Evolutionary conservation across 2,113 vertebrate genomes (phyloP), one percentile per base, ranked within the genome.

Genomic region (Furnarius figulus): DNA sequence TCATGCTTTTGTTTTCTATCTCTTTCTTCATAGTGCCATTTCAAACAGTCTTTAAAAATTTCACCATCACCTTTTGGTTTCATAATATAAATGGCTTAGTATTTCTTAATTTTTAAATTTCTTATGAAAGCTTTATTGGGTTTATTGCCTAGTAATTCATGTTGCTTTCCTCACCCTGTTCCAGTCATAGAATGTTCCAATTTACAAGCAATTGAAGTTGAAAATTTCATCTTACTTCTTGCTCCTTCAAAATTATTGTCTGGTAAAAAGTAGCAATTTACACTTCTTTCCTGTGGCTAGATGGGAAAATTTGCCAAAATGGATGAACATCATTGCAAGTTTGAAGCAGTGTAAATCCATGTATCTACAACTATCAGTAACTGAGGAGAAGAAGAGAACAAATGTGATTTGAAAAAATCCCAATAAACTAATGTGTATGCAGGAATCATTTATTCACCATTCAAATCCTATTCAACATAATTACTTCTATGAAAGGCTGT

Each of bases 271-370:
- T 67, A 75, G 50, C 4, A 68, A 14, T 22, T 53, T 80, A 5
- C 16, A 15, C 8, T 56, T 84, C 13, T 78, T 59, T 76, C 22
- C n/a, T 44, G 14, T 31, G 35, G 10, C 25, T 73, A 46, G 4
- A 59, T 46, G 24, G 16, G 20, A 10, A 85, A 4, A 75, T 79
- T 63, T 86, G 27, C 25, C 19, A 62, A 58, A 90, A 59, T 14
- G 5, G 27, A 31, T 59, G 9, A 75, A n/a, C 4, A 35, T 24
- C 10, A 47, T 70, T 92, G 37, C 10, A 39, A 74, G 62, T 35
- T 37, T 49, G 8, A 58, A 66, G 5, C 9, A 46, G 8, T 53
- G n/a, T 65, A 50, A 88, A 63, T 31, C 2, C 0, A 0, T 10
- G 2, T 52, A 63, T 44, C 49, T 47, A 58, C 12, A 77, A 74